Evolutionary conservation across 1,140 invertebrate species (phyloP), one percentile per base, ranked within the genome.

Genomic region (Platorchestia sp.): DNA sequence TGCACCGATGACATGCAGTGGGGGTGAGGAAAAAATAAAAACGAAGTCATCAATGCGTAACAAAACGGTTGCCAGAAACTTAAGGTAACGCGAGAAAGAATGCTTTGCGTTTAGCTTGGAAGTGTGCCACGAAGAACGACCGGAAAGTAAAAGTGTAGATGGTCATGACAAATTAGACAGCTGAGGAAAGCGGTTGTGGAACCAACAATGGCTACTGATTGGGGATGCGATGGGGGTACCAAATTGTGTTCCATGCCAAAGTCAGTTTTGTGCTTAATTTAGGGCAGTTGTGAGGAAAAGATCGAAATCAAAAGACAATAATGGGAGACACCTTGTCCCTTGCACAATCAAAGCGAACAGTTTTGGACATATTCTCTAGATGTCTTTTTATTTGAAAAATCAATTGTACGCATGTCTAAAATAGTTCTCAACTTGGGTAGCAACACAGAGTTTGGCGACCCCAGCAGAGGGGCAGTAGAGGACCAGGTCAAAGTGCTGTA

Each of bases 141-240:
- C 44, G 91, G 91, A 47, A 93, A 93, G 91, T 93, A 93, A 93
- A 93, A 93, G 91, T 47, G 91, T 47, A 93, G 91, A 93, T 93
- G 91, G 91, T 45, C 91, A 93, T 93, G 91, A 93, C 91, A 93
- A 93, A 93, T 93, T 93, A 93, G 91, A 93, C 91, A 93, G 91
- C 45, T 45, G 91, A 45, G 45, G 91, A 47, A 47, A 44, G 91
- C 91, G 40, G 45, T 44, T 45, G 91, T 93, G 91, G 91, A 45
- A 47, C 43, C 91, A 93, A 93, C 91, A 93, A 93, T 93, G 45
- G 43, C 45, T 47, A 42, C 45, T 93, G 91, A 93, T 93, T 93
- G 91, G 3, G 45, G 91, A 42, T 93, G 44, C 22, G 6, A 42
- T 0, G 3, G 44, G 41, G 42, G 87, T 3, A 44, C 87, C 44